phyloP scores from a whole-genome alignment of 1,140 invertebrate genomes.

The Anagrus nilaparvatae region DNA sequence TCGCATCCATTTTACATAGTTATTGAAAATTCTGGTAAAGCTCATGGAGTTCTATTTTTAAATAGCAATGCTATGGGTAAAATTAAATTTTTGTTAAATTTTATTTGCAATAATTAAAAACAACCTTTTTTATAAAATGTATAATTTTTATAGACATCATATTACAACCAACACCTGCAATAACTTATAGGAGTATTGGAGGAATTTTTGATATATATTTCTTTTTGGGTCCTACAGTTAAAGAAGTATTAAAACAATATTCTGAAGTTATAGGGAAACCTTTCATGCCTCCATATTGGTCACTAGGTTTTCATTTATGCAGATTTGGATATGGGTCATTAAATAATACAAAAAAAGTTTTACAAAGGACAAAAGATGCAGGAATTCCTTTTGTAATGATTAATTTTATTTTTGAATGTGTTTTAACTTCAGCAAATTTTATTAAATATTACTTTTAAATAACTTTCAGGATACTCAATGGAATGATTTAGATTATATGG shows the following conservation, averaged over 20 bases:
- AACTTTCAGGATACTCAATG: slow-evolving; percentile 61
- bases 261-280: slow-evolving; percentile 66
- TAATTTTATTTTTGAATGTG: slow-evolving; percentile 10
- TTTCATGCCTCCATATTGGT: slow-evolving; percentile 81
- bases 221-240: slow-evolving; percentile 61
- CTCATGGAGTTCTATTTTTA: slow-evolving; percentile 62
- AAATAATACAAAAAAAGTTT: slow-evolving; percentile 56
- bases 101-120: no score
- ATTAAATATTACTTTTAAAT: slow-evolving; percentile 12
- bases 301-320: slow-evolving; percentile 72
- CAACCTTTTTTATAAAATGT: slow-evolving; percentile 7
- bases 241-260: slow-evolving; percentile 65
- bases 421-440: slow-evolving; percentile 3
- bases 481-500: slow-evolving; percentile 91
- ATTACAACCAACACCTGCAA: slow-evolving; percentile 62
- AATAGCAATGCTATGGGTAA: slow-evolving; percentile 80
- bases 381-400: slow-evolving; percentile 68
- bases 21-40: slow-evolving; percentile 54
- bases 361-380: slow-evolving; percentile 56
- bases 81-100: slow-evolving; percentile 12
- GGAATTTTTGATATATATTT: slow-evolving; percentile 68
- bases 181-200: slow-evolving; percentile 67
- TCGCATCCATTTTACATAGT: slow-evolving; percentile 74
- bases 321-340: slow-evolving; percentile 63
- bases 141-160: slow-evolving; percentile 53